phyloP scores from a whole-genome alignment of 2,113 vertebrate species.

The Murina feae region DNA sequence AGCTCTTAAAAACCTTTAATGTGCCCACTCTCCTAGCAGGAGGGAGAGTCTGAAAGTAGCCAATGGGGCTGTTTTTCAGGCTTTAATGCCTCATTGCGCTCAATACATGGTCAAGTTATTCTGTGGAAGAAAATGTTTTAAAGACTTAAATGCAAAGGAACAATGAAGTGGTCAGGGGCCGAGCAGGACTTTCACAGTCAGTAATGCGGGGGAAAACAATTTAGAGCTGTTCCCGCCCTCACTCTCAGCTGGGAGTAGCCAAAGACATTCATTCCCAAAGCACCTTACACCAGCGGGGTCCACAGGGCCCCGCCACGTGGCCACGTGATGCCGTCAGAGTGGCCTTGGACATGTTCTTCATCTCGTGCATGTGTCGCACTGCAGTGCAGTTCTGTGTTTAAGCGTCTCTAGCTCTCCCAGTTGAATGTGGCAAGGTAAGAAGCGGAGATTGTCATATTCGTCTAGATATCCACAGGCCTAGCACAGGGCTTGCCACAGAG shows the following conservation, averaged over 20 bases:
- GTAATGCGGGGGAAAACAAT: not conserved
- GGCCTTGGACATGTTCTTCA: not conserved
- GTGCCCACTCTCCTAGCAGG: not conserved
- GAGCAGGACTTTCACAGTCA: not conserved
- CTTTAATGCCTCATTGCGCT: not conserved
- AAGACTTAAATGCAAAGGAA: not conserved
- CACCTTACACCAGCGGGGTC: not conserved
- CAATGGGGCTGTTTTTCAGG: not conserved
- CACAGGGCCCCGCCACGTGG: rapidly evolving
- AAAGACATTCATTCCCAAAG: not conserved
- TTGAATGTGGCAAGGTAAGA: no score
- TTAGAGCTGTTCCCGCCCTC: not conserved
- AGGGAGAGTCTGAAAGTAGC: not conserved
- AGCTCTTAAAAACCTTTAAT: not conserved
- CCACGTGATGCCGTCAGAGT: rapidly evolving
- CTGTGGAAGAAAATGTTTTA: not conserved
- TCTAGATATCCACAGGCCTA: not conserved
- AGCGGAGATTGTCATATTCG: no score
- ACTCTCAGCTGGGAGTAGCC: not conserved
- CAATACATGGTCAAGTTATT: not conserved
- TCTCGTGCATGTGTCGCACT: not conserved
- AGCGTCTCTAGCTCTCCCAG: not conserved
- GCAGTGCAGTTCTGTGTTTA: not conserved
- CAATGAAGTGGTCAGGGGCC: not conserved
- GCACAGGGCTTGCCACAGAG: not conserved